Conservation (phyloP, 2,888 invertebrate species). For the Lordiphosa fenestrarum region DNA sequence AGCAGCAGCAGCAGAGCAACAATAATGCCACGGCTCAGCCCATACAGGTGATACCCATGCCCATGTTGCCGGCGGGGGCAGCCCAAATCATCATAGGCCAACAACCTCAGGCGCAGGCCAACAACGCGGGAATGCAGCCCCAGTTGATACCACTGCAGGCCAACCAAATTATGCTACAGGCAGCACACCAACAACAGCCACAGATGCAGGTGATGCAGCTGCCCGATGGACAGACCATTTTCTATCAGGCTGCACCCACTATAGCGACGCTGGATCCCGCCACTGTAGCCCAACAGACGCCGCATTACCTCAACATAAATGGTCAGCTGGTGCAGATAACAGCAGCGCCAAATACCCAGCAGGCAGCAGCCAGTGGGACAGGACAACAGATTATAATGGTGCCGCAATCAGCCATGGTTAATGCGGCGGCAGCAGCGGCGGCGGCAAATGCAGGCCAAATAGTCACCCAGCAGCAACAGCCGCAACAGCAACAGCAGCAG, state of each 20-base stretch:
- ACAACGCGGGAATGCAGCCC: slow-evolving; percentile 54
- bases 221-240: slow-evolving; percentile 95
- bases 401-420: slow-evolving; percentile 64
- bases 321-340: slow-evolving; percentile 80
- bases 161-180: slow-evolving; percentile 79
- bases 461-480: slow-evolving; percentile 24
- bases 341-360: slow-evolving; percentile 60
- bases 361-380: slow-evolving; percentile 47
- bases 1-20: slow-evolving; percentile 32
- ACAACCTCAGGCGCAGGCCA: slow-evolving; percentile 66
- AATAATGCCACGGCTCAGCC: slow-evolving; percentile 42
- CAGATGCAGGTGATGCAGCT: slow-evolving; percentile 92
- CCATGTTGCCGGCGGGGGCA: slow-evolving; percentile 61
- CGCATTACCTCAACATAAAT: slow-evolving; percentile 83
- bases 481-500: slow-evolving; percentile 21
- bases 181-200: slow-evolving; percentile 68
- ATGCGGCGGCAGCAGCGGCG: slow-evolving; percentile 47
- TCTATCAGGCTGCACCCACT: slow-evolving; percentile 85
- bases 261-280: slow-evolving; percentile 55
- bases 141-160: slow-evolving; percentile 78
- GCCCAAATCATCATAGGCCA: slow-evolving; percentile 79
- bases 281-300: slow-evolving; percentile 74
- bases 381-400: slow-evolving; percentile 77
- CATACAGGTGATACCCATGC: slow-evolving; percentile 78
- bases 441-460: slow-evolving; percentile 16